Conservation (phyloP, 1,140 invertebrate species). For the Drosophila truncata region DNA sequence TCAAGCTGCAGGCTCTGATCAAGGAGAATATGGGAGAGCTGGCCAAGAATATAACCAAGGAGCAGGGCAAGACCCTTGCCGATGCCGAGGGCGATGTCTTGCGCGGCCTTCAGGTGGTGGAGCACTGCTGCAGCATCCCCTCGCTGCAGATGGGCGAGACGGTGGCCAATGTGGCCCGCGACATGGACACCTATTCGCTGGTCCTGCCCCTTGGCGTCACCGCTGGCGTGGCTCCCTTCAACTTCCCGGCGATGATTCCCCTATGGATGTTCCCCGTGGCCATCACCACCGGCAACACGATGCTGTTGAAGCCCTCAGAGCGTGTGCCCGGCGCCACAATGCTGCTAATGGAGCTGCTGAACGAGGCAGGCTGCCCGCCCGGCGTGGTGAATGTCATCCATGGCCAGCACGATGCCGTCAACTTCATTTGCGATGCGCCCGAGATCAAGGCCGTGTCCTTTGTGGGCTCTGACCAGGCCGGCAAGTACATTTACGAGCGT, state of each 20-base stretch:
- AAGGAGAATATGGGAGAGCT: constrained; percentile 92
- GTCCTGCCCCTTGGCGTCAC: constrained; percentile 89
- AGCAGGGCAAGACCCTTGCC: constrained; percentile 98
- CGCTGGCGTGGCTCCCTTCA: constrained; percentile 95
- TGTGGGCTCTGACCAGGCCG: constrained; percentile 98
- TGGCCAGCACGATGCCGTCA: constrained; percentile 96
- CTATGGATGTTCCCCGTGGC: constrained; percentile 99
- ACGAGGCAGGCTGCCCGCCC: constrained; percentile 89
- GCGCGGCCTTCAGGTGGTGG: constrained; percentile 98
- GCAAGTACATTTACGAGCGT: constrained; percentile 97
- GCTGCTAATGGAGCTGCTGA: constrained; percentile 92
- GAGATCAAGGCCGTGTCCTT: constrained; percentile 99
- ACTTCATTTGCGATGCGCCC: constrained; percentile 98
- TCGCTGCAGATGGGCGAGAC: constrained; percentile 97
- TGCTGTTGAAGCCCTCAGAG: constrained; percentile 96
- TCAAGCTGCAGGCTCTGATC: constrained; percentile 90
- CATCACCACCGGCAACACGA: constrained; percentile 94
- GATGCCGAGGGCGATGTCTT: constrained; percentile 99
- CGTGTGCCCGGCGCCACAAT: constrained; percentile 98
- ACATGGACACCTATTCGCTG: constrained; percentile 97
- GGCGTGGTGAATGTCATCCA: constrained; percentile 95
- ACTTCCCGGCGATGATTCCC: constrained; percentile 99
- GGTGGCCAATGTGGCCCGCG: constrained; percentile 95
- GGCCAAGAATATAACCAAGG: constrained; percentile 96
- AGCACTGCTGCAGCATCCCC: constrained; percentile 97